phyloP scores from a whole-genome alignment of 2,797 vertebrate genomes.

The Propithecus perrieri region DNA sequence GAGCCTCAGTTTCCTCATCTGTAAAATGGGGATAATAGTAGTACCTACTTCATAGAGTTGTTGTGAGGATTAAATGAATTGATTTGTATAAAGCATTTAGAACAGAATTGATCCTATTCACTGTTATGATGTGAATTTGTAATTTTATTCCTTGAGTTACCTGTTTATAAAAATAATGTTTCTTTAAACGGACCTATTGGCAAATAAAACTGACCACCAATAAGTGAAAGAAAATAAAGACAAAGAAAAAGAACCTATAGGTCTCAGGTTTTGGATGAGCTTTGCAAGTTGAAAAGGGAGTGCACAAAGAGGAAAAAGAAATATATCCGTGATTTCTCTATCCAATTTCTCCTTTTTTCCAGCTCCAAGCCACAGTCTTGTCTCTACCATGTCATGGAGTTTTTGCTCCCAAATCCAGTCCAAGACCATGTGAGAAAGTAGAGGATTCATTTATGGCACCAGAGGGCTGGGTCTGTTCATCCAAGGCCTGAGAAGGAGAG shows the following conservation, averaged over 20 bases:
- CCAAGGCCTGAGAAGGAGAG: background rate
- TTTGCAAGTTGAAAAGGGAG: background rate
- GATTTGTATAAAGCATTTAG: background rate
- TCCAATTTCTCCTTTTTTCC: too few relatives aligned
- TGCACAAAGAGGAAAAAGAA: background rate
- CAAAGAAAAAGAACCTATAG: background rate
- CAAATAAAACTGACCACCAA: background rate
- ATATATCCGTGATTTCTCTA: accelerated
- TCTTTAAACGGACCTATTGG: background rate
- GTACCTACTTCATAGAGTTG: background rate
- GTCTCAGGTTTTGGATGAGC: background rate
- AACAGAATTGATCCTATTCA: background rate
- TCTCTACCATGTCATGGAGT: background rate
- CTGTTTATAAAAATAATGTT: background rate
- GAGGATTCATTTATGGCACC: background rate
- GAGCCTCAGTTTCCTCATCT: background rate
- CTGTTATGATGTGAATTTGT: background rate
- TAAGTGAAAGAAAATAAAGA: background rate
- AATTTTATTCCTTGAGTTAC: background rate
- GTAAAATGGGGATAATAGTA: background rate
- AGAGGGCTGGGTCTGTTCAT: background rate
- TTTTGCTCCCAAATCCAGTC: background rate
- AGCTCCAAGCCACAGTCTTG: background rate
- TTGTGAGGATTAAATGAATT: background rate
- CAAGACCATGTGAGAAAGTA: background rate